Percentiles rank a stretch among this genome's conserved stretches.
Conservation (phyloP, 2,797 vertebrate species). For the Onychomys arenicola region DNA sequence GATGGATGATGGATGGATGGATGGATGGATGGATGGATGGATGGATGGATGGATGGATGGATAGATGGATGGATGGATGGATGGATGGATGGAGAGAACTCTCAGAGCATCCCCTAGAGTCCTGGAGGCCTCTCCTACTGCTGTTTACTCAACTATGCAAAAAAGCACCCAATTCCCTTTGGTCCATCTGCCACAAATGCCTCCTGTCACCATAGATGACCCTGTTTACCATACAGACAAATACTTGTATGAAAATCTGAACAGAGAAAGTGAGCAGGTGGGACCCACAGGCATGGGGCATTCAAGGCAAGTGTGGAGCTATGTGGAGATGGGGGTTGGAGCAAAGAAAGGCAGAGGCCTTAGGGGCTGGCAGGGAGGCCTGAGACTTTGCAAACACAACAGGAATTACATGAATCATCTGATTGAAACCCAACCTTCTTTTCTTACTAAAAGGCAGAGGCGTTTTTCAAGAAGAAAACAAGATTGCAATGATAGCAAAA, state of each 20-base stretch:
- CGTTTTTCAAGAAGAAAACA: slow-evolving; percentile 22
- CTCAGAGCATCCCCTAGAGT: not conserved
- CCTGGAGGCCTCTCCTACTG: too few species aligned
- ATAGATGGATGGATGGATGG: too few species aligned
- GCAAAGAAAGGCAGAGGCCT: not conserved
- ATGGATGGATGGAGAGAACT: not conserved
- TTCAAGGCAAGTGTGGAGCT: not conserved
- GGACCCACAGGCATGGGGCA: not conserved
- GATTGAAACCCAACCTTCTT: not conserved
- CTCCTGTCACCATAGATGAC: not conserved
- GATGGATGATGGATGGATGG: too few species aligned
- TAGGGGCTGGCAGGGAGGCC: not conserved
- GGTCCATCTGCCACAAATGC: not conserved
- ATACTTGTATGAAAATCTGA: not conserved
- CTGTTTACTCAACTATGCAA: not conserved
- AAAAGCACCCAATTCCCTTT: not conserved
- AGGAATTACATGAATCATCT: not conserved
- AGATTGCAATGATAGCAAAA: not conserved
- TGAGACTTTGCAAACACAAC: not conserved
- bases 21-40: not conserved
- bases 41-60: not conserved
- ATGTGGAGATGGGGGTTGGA: too few species aligned
- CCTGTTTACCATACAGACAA: not conserved
- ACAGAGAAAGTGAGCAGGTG: not conserved
- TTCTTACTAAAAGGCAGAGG: not conserved